Evolutionary conservation across 2,888 invertebrate genomes (phyloP).

Genomic region (Pterostichus madidus): DNA sequence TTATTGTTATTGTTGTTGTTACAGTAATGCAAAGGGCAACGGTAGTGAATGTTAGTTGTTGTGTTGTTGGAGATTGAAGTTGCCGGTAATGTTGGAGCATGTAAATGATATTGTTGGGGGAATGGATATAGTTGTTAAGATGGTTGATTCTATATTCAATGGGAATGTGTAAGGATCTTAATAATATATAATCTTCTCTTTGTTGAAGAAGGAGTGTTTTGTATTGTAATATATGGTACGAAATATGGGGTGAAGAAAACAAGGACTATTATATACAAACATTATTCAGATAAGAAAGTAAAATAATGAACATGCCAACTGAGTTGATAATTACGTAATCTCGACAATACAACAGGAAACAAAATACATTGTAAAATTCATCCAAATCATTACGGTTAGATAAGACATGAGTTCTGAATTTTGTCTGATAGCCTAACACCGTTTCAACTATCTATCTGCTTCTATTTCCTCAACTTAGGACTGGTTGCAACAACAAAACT

Average conservation of each 20-base stretch:
- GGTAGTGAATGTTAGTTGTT: constrained; percentile 13
- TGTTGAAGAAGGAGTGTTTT: constrained; percentile 10
- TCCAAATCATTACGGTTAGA: too few species aligned
- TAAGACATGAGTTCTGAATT: too few species aligned
- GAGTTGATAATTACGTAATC: too few species aligned
- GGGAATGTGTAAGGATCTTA: constrained; percentile 12
- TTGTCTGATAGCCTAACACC: too few species aligned
- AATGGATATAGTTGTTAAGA: constrained; percentile 34
- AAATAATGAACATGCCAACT: too few species aligned
- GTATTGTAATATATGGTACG: background rate
- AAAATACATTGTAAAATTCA: too few species aligned
- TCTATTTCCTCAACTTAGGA: too few species aligned
- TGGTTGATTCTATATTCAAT: constrained; percentile 6
- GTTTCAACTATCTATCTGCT: too few species aligned
- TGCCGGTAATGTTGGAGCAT: background rate
- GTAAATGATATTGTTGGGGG: constrained; percentile 16
- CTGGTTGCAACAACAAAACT: too few species aligned
- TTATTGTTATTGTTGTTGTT: constrained; percentile 21
- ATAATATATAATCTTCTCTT: constrained; percentile 34
- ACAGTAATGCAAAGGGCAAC: constrained; percentile 10
- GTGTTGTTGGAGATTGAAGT: background rate
- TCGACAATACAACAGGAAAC: too few species aligned
- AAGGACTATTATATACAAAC: too few species aligned
- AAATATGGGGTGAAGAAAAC: background rate
- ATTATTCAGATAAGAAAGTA: too few species aligned